These are phyloP conservation scores for Ciona savignyi DNA, from an alignment of 23 tunicate genomes.

Conservation along the genomic window DNA sequence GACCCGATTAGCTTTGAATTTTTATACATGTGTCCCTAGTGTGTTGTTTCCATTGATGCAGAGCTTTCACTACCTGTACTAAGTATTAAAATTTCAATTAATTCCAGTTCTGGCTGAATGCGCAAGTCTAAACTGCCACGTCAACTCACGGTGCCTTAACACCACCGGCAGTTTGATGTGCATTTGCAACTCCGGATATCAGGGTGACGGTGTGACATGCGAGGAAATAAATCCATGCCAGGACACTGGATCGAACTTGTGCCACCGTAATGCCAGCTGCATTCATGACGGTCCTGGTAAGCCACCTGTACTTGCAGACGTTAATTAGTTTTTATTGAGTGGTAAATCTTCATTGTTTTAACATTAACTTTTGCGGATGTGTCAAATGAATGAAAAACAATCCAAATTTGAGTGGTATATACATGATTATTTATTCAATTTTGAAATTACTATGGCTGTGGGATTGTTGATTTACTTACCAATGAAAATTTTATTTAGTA, in stretches of 20 bases:
- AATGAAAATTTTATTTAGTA: too few species aligned
- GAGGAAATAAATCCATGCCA: slow-evolving; percentile 37
- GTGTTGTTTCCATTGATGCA: not conserved
- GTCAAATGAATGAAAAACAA: too few species aligned
- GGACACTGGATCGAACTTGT: slow-evolving; percentile 18
- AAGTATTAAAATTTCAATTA: too few species aligned
- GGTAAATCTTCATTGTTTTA: too few species aligned
- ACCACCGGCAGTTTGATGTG: slow-evolving; percentile 15
- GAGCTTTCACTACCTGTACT: too few species aligned
- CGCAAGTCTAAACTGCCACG: slow-evolving; percentile 24
- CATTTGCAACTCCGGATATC: slow-evolving; percentile 34
- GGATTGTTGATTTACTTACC: too few species aligned
- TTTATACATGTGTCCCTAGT: not conserved
- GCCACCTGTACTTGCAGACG: not conserved
- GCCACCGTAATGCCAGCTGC: slow-evolving; percentile 16
- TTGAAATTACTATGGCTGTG: too few species aligned
- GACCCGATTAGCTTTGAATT: too few species aligned
- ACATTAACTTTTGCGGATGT: too few species aligned
- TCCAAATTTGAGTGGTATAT: too few species aligned
- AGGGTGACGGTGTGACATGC: slow-evolving; percentile 24
- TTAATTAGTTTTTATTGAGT: too few species aligned
- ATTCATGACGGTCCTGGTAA: slow-evolving; percentile 41
- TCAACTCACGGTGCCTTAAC: slow-evolving; percentile 28
- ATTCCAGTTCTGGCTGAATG: slow-evolving; percentile 36
- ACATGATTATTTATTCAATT: too few species aligned